Base-by-base conservation (phyloP, 2,797 vertebrate genomes). In the Lacerta viridis region DNA sequence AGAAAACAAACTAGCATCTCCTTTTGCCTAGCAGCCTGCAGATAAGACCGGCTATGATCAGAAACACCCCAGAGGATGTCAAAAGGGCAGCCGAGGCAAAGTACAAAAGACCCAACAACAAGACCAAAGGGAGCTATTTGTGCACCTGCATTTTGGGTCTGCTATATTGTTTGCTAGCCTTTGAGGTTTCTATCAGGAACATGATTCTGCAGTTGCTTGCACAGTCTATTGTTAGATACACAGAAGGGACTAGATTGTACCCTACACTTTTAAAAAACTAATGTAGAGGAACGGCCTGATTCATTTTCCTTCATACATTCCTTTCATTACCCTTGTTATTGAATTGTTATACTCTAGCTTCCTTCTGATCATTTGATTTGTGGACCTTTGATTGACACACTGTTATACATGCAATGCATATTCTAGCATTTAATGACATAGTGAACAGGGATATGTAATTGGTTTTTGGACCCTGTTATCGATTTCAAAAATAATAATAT, bases 1-100 rank as follows among this genome's bases (percentile, higher is more conserved):
- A 86, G 61, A 86, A 74, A 75, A 75, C 36, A 10, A 87, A 29
- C 87, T 84, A 79, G n/a, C 15, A 1, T 1, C 61, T 36, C 85
- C 87, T 10, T 93, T 72, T 92, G 68, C 80, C 11, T 83, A 88
- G 88, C 81, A 90, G 90, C 80, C 64, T 91, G 84, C 80, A 90
- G 74, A 10, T 10, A 39, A 69, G 11, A 85, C n/a, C 39, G 20
- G 64, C 39, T 74, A 29, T 20, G 59, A 88, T 77, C 33, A 0
- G 0, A 87, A 86, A 61, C 5, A 1, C 2, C 7, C 41, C 39
- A 25, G 10, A 33, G 7, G 0, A 0, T 84, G 69, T 2, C 66
- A 64, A 55, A 75, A 82, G 1, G 6, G 7, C 85, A 91, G 83
- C 80, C 10, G 5, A 68, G 55, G 43, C 46, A 59, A 46, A 78